Conservation (phyloP, 53 echinoderm and acorn worm genomes). For the Actinopyga echinites region DNA sequence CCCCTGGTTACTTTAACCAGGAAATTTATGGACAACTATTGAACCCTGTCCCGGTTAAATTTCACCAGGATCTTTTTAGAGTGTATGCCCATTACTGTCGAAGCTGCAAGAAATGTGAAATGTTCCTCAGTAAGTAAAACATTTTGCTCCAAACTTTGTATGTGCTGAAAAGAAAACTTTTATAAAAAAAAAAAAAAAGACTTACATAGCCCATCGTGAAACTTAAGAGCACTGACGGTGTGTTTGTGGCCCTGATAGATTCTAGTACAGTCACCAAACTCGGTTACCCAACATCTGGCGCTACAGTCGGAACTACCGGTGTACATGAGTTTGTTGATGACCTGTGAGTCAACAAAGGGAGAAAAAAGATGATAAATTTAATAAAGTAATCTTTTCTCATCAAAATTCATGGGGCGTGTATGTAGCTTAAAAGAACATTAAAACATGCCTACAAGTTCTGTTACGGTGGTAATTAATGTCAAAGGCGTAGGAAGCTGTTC, state of each 20-base stretch:
- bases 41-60: too few relatives aligned
- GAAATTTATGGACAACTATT: too few relatives aligned
- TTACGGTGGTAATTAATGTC: too few relatives aligned
- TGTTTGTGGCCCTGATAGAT: conserved; percentile 92
- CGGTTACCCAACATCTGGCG: conserved; percentile 94
- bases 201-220: conserved; percentile 87
- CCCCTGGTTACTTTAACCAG: too few relatives aligned
- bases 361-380: not conserved
- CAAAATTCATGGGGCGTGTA: not conserved
- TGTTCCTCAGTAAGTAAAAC: not conserved
- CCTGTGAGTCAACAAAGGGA: conserved; percentile 43
- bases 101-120: not conserved
- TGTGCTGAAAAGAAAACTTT: not conserved
- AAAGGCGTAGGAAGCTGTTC: too few relatives aligned
- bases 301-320: conserved; percentile 85
- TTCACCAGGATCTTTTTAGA: too few relatives aligned
- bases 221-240: conserved; percentile 71
- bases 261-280: conserved; percentile 93
- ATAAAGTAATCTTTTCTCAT: not conserved
- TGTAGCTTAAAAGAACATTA: too few relatives aligned
- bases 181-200: not conserved
- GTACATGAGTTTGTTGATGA: conserved; percentile 95
- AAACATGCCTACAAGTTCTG: too few relatives aligned
- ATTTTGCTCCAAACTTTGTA: not conserved
- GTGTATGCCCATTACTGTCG: not conserved